Conservation (phyloP, 30 jellyfish, hydroid and myxozoan genomes). For the Hydractinia symbiolongicarpus region DNA sequence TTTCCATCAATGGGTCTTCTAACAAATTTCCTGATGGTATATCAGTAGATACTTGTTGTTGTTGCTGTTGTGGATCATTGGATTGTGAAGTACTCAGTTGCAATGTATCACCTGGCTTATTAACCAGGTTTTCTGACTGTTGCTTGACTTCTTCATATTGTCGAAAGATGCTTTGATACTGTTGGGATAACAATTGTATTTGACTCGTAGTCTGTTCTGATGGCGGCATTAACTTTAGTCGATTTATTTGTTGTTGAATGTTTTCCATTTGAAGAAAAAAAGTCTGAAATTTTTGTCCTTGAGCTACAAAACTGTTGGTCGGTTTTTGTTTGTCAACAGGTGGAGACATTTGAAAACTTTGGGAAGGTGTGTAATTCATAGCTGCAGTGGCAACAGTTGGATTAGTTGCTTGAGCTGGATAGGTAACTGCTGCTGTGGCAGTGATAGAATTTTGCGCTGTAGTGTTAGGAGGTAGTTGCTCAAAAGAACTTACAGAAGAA, state of each 20-base stretch:
- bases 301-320: background rate
- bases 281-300: background rate
- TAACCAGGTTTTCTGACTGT: conserved; percentile 6
- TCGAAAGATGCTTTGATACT: conserved; percentile 25
- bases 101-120: background rate
- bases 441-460: conserved; percentile 17
- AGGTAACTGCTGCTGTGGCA: background rate
- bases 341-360: conserved; percentile 32
- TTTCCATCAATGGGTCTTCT: conserved; percentile 24
- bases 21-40: conserved; percentile 2
- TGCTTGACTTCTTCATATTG: conserved; percentile 37
- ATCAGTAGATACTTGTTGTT: background rate
- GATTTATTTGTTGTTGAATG: conserved; percentile 35
- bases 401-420: conserved; percentile 19
- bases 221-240: conserved; percentile 27
- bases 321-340: background rate
- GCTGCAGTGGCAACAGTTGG: conserved; percentile 46
- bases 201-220: conserved; percentile 12
- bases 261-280: conserved; percentile 24
- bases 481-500: conserved; percentile 57
- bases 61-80: conserved; percentile 14
- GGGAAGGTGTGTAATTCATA: conserved; percentile 33
- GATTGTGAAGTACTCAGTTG: background rate
- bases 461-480: conserved; percentile 47
- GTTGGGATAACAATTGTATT: conserved; percentile 31